Evolutionary conservation across 2,113 vertebrate species (phyloP).

Genomic region (Solea senegalensis): DNA sequence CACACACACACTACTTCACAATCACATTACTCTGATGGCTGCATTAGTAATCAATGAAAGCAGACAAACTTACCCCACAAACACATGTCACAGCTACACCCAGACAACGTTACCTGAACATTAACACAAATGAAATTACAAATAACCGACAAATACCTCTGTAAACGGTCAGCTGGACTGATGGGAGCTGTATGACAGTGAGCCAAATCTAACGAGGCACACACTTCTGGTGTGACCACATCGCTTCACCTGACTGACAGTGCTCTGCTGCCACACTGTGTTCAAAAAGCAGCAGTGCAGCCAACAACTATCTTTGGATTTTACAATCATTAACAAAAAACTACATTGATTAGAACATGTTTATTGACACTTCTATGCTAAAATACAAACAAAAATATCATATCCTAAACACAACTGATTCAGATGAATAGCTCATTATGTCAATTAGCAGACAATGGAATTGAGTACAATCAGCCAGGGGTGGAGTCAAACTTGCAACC

Average conservation of each 20-base stretch:
- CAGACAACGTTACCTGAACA: rapidly evolving
- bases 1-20: neutral
- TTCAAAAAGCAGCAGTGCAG: constrained; percentile 25
- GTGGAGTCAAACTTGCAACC: too few relatives aligned
- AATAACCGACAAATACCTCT: constrained; percentile 1
- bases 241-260: neutral
- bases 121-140: neutral
- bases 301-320: neutral
- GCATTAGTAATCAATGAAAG: too few relatives aligned
- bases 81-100: neutral
- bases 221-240: constrained; percentile 23
- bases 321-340: too few relatives aligned
- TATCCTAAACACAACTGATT: too few relatives aligned
- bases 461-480: too few relatives aligned
- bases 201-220: neutral
- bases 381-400: too few relatives aligned
- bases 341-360: too few relatives aligned
- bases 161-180: neutral
- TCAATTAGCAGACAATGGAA: too few relatives aligned
- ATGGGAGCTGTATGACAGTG: neutral
- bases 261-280: constrained; percentile 64
- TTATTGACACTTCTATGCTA: too few relatives aligned
- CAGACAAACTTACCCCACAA: neutral
- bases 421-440: too few relatives aligned
- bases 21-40: neutral